Percentiles rank a stretch among this genome's conserved stretches.
These are phyloP conservation scores for Fragum fragum DNA, from an alignment of 2,888 invertebrate species.

Conservation along the genomic window DNA sequence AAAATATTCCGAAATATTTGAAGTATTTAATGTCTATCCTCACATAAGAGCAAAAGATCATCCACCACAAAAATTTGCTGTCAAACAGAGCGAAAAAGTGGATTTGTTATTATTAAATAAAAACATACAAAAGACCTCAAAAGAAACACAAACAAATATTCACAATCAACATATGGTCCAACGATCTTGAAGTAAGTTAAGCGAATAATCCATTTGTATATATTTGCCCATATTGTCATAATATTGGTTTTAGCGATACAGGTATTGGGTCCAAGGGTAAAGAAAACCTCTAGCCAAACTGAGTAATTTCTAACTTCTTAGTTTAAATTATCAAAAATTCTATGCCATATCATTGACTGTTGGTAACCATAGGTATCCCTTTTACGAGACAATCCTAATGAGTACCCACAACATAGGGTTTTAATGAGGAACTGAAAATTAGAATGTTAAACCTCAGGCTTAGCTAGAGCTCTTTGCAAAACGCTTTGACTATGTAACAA, in stretches of 20 bases:
- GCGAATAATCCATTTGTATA: conserved; percentile 23
- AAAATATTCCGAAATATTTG: neutral
- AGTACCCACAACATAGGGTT: no score
- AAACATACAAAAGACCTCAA: conserved; percentile 2
- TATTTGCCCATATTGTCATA: conserved; percentile 21
- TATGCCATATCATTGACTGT: no score
- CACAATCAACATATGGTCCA: neutral
- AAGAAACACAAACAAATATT: conserved; percentile 17
- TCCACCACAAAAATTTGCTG: conserved; percentile 13
- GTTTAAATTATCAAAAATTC: no score
- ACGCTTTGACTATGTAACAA: conserved; percentile 15
- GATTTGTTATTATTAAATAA: conserved; percentile 28
- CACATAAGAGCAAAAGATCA: neutral
- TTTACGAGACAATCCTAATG: no score
- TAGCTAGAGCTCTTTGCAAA: neutral
- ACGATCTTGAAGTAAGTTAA: conserved; percentile 3
- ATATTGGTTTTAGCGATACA: conserved; percentile 19
- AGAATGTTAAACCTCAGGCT: no score
- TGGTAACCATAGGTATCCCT: no score
- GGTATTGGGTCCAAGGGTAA: neutral
- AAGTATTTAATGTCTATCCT: neutral
- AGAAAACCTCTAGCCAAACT: no score
- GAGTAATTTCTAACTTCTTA: no score
- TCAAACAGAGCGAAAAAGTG: conserved; percentile 12
- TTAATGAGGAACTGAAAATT: no score